Evolutionary conservation across 2,113 vertebrate species (phyloP), one percentile per base, ranked within the genome.

Genomic region (Paradisaea rubra): DNA sequence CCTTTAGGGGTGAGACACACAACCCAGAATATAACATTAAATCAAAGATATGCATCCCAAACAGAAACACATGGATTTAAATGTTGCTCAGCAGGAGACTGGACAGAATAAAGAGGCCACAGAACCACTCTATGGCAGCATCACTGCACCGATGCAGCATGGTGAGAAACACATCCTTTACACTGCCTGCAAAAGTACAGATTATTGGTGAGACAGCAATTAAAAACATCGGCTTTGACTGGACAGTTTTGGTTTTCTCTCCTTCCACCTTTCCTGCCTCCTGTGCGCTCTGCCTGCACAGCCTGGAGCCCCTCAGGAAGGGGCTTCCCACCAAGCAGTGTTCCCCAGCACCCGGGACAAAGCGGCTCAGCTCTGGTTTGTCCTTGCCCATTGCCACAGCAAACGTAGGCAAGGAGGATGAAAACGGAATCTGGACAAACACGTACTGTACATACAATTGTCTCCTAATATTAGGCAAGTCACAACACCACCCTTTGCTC

Each of bases 111-210:
- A 80, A 80, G 31, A 19, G 57, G 35, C 57, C 70, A n/a, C 0
- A 60, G 56, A 54, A 65, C 15, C 39, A 27, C 4, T 11, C 27
- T 17, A 15, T 2, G 24, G 41, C 1, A 78, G 44, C 9, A 44
- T 16, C 1, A 0, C 28, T 47, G 2, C 22, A 47, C 23, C 57
- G 21, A 10, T 20, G 4, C 10, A 65, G 60, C 52, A 18, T 0
- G 1, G 13, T 4, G 9, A 41, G 57, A 45, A 80, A 65, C 23
- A 25, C 35, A 52, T 2, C 2, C 44, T 45, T 54, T 8, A 44
- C 35, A 15, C 30, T 35, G 9, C 35, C 21, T 35, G 13, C 16
- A 13, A 71, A 87, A 53, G 16, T 6, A 57, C 24, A 65, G 23
- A 5, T 57, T 25, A 33, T 27, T 13, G 33, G 21, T 25, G 42